phyloP scores from a whole-genome alignment of 1,140 invertebrate genomes.

The Lordiphosa mommai region DNA sequence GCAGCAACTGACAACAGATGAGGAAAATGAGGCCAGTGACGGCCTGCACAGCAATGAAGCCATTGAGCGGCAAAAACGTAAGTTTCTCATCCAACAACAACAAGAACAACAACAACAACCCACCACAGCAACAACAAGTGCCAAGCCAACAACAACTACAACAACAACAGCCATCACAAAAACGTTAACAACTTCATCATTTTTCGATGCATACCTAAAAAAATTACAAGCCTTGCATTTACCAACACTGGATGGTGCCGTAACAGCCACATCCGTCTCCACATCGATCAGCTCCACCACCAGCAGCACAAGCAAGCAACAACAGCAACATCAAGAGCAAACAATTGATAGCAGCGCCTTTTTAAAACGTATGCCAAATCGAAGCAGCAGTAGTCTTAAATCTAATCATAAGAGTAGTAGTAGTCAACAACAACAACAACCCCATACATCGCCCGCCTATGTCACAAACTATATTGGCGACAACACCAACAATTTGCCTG shows the following conservation, averaged over 20 bases:
- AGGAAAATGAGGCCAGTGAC: slow-evolving; percentile 63
- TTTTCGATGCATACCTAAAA: slow-evolving; percentile 72
- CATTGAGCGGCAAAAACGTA: slow-evolving; percentile 79
- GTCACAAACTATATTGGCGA: slow-evolving; percentile 76
- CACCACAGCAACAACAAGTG: slow-evolving; percentile 34
- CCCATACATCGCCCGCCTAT: slow-evolving; percentile 41
- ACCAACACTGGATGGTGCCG: slow-evolving; percentile 58
- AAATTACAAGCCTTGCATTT: slow-evolving; percentile 71
- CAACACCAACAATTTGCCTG: slow-evolving; percentile 70
- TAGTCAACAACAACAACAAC: slow-evolving; percentile 50
- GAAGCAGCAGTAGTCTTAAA: slow-evolving; percentile 38
- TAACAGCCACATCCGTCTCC: slow-evolving; percentile 60
- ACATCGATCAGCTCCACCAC: slow-evolving; percentile 46
- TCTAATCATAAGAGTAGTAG: slow-evolving; percentile 25
- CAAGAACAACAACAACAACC: slow-evolving; percentile 35
- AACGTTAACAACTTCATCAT: slow-evolving; percentile 44
- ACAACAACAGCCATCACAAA: slow-evolving; percentile 37
- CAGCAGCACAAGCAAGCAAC: slow-evolving; percentile 24
- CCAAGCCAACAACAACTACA: slow-evolving; percentile 32
- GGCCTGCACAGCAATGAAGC: slow-evolving; percentile 78
- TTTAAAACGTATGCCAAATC: slow-evolving; percentile 71
- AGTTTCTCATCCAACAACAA: slow-evolving; percentile 64
- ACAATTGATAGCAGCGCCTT: slow-evolving; percentile 56
- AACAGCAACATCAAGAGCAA: slow-evolving; percentile 32
- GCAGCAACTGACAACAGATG: slow-evolving; percentile 46